phyloP scores from a whole-genome alignment of 1,140 invertebrate genomes.

The Portunus trituberculatus region DNA sequence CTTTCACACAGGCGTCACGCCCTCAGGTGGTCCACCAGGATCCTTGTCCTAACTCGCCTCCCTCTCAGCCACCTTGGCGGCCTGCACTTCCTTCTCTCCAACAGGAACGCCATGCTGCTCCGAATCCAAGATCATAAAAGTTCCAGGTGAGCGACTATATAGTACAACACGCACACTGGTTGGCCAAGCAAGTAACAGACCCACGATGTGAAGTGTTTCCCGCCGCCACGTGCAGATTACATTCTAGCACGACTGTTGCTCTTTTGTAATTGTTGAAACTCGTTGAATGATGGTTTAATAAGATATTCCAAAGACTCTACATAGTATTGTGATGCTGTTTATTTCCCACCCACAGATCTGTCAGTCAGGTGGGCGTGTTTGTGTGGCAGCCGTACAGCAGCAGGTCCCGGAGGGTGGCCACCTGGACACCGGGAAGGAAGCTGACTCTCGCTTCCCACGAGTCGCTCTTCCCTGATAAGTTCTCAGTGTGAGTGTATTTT shows the following conservation, averaged over 20 bases:
- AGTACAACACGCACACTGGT: too few relatives aligned
- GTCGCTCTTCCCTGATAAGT: conserved; percentile 46
- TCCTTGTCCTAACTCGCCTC: conserved; percentile 43
- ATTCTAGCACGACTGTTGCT: too few relatives aligned
- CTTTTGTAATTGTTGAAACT: background rate
- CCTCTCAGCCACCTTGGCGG: background rate
- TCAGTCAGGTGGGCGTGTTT: background rate
- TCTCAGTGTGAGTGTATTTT: background rate
- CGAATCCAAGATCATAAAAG: background rate
- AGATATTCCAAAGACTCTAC: background rate
- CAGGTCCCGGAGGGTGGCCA: conserved; percentile 24
- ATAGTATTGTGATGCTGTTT: background rate
- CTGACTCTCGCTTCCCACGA: background rate
- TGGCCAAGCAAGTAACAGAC: too few relatives aligned
- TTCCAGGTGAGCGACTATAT: too few relatives aligned
- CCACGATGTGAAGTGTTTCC: too few relatives aligned
- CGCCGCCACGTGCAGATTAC: too few relatives aligned
- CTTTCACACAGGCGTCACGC: conserved; percentile 1
- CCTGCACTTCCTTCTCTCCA: background rate
- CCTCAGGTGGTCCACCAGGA: conserved; percentile 15
- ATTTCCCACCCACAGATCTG: background rate
- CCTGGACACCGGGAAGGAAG: conserved; percentile 5
- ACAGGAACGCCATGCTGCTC: conserved; percentile 26
- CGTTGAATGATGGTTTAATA: background rate
- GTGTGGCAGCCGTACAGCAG: background rate